Conservation (phyloP, 2,113 vertebrate genomes). For the Psephotus haematonotus region DNA sequence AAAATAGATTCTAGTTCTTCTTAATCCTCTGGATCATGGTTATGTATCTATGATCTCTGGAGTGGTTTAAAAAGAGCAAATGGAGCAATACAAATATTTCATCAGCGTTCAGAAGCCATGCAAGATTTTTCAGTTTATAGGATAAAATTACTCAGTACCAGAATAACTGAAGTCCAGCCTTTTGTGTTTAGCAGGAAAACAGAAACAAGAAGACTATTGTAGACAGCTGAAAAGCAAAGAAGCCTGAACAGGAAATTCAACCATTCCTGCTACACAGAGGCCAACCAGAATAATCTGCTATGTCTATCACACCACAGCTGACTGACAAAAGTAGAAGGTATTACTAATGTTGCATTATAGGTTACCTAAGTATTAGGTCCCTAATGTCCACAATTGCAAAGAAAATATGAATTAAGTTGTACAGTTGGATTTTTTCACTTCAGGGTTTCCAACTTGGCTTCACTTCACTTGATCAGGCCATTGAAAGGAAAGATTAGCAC, state of each 20-base stretch:
- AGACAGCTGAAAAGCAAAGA: not conserved
- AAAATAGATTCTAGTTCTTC: not conserved
- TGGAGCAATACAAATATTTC: not conserved
- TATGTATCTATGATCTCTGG: not conserved
- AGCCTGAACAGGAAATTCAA: not conserved
- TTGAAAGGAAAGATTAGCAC: not conserved
- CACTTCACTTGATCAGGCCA: not conserved
- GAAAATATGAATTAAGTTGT: not conserved
- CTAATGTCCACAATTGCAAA: not conserved
- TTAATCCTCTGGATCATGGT: not conserved
- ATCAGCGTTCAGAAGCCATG: not conserved
- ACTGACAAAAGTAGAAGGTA: not conserved
- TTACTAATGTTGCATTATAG: not conserved
- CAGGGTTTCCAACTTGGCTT: not conserved
- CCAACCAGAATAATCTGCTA: not conserved
- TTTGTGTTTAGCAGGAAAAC: not conserved
- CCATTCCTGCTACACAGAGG: not conserved
- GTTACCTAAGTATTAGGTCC: not conserved
- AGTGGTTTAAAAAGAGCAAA: not conserved
- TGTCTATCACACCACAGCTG: not conserved
- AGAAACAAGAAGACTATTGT: not conserved
- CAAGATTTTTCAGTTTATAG: not conserved
- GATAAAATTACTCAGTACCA: not conserved
- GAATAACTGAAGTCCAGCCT: not conserved
- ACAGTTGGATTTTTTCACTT: not conserved